These are phyloP conservation scores for Anolis apletophallus DNA, from an alignment of 2,797 vertebrate species.

Conservation along the genomic window DNA sequence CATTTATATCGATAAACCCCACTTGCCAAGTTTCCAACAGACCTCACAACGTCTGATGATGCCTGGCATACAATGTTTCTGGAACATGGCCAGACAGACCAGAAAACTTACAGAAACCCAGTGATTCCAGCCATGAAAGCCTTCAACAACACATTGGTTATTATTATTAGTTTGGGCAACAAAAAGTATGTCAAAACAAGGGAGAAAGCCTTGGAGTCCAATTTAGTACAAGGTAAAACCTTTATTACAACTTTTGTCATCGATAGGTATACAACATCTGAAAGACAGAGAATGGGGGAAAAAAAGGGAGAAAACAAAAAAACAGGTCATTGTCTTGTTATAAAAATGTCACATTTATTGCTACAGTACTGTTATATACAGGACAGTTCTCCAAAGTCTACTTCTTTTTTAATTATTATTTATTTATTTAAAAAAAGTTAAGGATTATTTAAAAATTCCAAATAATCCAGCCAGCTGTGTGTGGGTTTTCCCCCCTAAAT, in stretches of 20 bases:
- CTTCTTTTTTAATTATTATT: constrained; percentile 67
- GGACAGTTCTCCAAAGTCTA: constrained; percentile 91
- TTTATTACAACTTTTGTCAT: constrained; percentile 71
- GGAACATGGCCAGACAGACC: too few relatives aligned
- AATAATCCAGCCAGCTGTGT: constrained; percentile 80
- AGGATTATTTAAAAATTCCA: constrained; percentile 79
- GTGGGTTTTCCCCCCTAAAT: constrained; percentile 39
- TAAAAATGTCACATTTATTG: constrained; percentile 95
- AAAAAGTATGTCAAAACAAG: too few relatives aligned
- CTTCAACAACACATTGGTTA: too few relatives aligned
- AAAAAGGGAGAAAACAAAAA: neutral
- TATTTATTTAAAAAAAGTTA: constrained; percentile 68
- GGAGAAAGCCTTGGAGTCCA: too few relatives aligned
- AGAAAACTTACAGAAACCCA: too few relatives aligned
- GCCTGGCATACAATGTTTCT: too few relatives aligned
- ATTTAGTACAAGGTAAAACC: constrained; percentile 68
- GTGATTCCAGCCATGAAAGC: too few relatives aligned
- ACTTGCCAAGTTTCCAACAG: too few relatives aligned
- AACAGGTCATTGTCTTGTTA: constrained; percentile 80
- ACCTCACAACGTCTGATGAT: too few relatives aligned
- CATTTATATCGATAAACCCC: too few relatives aligned
- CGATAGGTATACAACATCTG: constrained; percentile 85
- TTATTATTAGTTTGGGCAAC: too few relatives aligned
- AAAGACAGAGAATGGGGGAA: constrained; percentile 81
- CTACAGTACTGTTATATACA: constrained; percentile 95